These are phyloP conservation scores for Caradrina clavipalpis DNA, from an alignment of 2,888 invertebrate species.

Conservation along the genomic window DNA sequence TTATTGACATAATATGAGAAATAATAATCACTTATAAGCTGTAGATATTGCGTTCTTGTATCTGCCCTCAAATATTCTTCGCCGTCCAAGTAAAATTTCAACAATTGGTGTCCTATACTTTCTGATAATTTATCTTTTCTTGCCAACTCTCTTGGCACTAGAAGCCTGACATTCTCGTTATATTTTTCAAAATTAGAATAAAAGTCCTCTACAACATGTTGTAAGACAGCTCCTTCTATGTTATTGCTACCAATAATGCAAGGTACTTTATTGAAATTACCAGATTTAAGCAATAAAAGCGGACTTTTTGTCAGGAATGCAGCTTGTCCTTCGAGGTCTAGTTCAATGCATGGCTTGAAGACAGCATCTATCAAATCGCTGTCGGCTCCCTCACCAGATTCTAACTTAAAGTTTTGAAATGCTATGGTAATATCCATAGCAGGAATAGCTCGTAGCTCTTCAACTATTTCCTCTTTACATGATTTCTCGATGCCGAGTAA, in stretches of 20 bases:
- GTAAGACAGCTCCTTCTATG: conserved; percentile 77
- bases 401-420: conserved; percentile 61
- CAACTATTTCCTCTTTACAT: conserved; percentile 78
- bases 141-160: conserved; percentile 80
- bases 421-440: conserved; percentile 75
- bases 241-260: conserved; percentile 85
- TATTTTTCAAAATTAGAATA: conserved; percentile 79
- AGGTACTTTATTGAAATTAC: conserved; percentile 84
- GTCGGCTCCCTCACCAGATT: conserved; percentile 55
- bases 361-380: conserved; percentile 74
- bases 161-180: conserved; percentile 76
- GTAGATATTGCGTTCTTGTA: conserved; percentile 80
- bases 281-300: conserved; percentile 78
- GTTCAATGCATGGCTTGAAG: conserved; percentile 85
- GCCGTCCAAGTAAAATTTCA: conserved; percentile 82
- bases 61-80: conserved; percentile 75
- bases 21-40: conserved; percentile 84
- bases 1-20: conserved; percentile 84
- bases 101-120: conserved; percentile 78
- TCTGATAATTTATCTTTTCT: conserved; percentile 71
- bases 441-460: conserved; percentile 75
- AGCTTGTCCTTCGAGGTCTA: conserved; percentile 84
- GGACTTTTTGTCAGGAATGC: conserved; percentile 84
- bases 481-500: conserved; percentile 75
- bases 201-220: conserved; percentile 73